Percentiles rank a stretch among this genome's conserved stretches.
Conservation (phyloP, 1,140 invertebrate genomes). For the Cephus cinctus region DNA sequence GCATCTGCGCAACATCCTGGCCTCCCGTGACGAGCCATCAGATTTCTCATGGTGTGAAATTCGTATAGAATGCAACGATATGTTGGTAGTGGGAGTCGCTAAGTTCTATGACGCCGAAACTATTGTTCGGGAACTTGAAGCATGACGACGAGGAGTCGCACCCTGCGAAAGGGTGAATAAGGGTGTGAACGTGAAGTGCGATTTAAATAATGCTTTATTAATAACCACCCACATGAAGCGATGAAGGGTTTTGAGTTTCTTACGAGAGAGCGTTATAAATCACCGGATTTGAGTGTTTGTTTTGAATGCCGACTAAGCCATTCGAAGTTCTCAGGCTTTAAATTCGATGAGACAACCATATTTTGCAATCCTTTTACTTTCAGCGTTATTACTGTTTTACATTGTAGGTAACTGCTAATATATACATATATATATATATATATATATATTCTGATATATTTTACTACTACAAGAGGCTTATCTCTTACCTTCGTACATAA, state of each 20-base stretch:
- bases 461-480: too few species aligned
- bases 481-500: too few species aligned
- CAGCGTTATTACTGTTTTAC: too few species aligned
- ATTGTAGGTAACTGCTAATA: too few species aligned
- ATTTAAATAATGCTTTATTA: slow-evolving; percentile 13
- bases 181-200: neutral
- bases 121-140: slow-evolving; percentile 1
- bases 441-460: too few species aligned
- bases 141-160: neutral
- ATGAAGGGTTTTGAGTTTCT: slow-evolving; percentile 1
- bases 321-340: too few species aligned
- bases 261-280: neutral
- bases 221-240: slow-evolving; percentile 1
- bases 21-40: neutral
- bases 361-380: too few species aligned
- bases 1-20: neutral
- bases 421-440: too few species aligned
- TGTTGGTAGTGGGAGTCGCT: neutral
- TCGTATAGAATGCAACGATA: neutral
- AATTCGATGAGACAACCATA: too few species aligned
- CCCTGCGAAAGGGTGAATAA: slow-evolving; percentile 4
- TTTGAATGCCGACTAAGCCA: neutral
- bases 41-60: slow-evolving; percentile 1
- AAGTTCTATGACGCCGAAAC: neutral
- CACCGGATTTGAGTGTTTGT: neutral